Evolutionary conservation across 2,888 invertebrate species (phyloP), one percentile per base, ranked within the genome.

Genomic region (Lithophane leautieri): DNA sequence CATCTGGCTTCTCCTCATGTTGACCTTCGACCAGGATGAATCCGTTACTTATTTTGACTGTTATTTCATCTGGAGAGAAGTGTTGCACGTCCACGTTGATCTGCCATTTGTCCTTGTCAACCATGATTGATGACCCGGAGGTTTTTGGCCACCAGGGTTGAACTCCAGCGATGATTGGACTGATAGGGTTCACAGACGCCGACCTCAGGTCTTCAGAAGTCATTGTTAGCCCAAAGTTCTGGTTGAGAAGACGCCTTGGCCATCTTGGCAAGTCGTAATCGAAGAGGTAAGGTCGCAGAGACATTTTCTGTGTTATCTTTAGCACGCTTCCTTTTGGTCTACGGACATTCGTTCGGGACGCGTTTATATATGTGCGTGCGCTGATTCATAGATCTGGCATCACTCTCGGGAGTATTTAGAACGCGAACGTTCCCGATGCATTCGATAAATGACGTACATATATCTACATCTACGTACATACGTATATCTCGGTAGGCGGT

Each of bases 1-100:
- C 97, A 85, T 98, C 98, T 82, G 97, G 97, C 86, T 97, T 97
- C 86, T 98, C 98, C 87, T 98, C 98, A 89, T 98, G 98, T 90
- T 97, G 98, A 0, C 98, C 98, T 92, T 98, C 98, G 22, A 98
- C 96, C 0, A 98, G 96, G 14, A 98, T 97, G 66, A 93, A 96
- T 65, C 97, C 97, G 75, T 98, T 97, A 0, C 97, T 96, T 0
- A 97, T 98, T 92, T 98, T 98, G 0, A 98, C 98, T 0, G 97
- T 97, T 50, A 98, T 97, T 93, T 98, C 98, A 61, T 97, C 97
- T 0, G 98, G 98, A 11, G 97, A 95, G 88, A 98, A 98, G 86
- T 98, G 98, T 79, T 98, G 97, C 0, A 98, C 98, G 88, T 98
- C 98, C 79, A 98, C 94, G 86, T 97, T 97, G 52, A 98, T 97